Percentiles rank a stretch among this genome's conserved stretches.
These are phyloP conservation scores for Odontamblyopus lacepedii DNA, from an alignment of 2,797 vertebrate species.

Conservation along the genomic window DNA sequence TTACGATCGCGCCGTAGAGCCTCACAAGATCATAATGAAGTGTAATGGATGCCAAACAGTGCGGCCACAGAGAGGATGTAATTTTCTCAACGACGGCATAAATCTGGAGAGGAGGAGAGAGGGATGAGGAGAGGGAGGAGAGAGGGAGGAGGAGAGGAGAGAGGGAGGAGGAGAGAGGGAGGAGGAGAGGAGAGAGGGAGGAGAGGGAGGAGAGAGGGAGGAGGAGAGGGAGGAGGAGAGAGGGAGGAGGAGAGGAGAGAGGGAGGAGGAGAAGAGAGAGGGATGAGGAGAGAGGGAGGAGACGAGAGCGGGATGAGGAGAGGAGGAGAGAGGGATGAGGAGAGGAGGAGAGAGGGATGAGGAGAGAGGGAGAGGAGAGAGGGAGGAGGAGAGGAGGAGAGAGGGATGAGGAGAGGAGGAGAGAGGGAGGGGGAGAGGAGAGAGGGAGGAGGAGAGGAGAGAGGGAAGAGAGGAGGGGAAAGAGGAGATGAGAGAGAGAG, in stretches of 20 bases:
- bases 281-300: neutral
- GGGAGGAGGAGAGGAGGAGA: no score
- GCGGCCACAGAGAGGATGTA: conserved; percentile 70
- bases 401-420: no score
- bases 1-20: conserved; percentile 64
- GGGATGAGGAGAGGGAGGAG: conserved; percentile 73
- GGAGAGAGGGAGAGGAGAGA: no score
- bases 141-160: conserved; percentile 76
- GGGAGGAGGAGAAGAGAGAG: neutral
- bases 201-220: no score
- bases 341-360: no score
- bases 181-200: neutral
- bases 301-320: no score
- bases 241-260: neutral
- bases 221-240: neutral
- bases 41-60: conserved; percentile 77
- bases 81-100: conserved; percentile 77
- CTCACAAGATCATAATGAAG: conserved; percentile 69
- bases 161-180: conserved; percentile 60
- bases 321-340: neutral
- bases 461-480: neutral
- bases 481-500: no score
- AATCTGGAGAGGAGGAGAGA: conserved; percentile 56
- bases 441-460: no score
- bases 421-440: neutral